Evolutionary conservation across 1,140 invertebrate species (phyloP).

Genomic region (Temnothorax longispinosus): DNA sequence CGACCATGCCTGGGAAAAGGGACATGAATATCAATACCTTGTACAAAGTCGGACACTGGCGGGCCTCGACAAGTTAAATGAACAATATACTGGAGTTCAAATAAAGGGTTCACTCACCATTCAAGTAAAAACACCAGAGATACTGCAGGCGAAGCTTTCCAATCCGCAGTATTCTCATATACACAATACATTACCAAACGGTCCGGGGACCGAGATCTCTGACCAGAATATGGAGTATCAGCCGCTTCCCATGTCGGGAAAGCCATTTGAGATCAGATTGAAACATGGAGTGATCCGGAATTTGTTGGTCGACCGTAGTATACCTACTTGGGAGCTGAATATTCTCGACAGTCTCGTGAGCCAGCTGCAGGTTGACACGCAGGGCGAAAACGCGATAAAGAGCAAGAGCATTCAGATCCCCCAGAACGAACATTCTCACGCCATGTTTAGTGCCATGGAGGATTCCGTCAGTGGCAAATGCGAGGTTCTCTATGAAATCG

Average conservation of each 20-base stretch:
- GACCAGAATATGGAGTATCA: no score
- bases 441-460: conserved; percentile 89
- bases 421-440: conserved; percentile 82
- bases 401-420: conserved; percentile 82
- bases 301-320: not conserved
- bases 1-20: conserved; percentile 82
- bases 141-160: conserved; percentile 85
- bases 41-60: conserved; percentile 87
- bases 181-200: conserved; percentile 72
- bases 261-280: not conserved
- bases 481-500: conserved; percentile 89
- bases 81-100: conserved; percentile 80
- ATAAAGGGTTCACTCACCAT: conserved; percentile 85
- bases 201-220: no score
- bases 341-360: not conserved
- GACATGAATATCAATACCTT: conserved; percentile 88
- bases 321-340: not conserved
- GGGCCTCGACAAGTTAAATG: conserved; percentile 84
- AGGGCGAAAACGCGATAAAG: not conserved
- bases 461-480: conserved; percentile 89
- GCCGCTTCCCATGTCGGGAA: not conserved
- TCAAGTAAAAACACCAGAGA: conserved; percentile 83
- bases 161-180: conserved; percentile 86
- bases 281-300: not conserved
- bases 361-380: not conserved